Evolutionary conservation across 2,888 invertebrate genomes (phyloP).

Genomic region (Terebella lapidaria): DNA sequence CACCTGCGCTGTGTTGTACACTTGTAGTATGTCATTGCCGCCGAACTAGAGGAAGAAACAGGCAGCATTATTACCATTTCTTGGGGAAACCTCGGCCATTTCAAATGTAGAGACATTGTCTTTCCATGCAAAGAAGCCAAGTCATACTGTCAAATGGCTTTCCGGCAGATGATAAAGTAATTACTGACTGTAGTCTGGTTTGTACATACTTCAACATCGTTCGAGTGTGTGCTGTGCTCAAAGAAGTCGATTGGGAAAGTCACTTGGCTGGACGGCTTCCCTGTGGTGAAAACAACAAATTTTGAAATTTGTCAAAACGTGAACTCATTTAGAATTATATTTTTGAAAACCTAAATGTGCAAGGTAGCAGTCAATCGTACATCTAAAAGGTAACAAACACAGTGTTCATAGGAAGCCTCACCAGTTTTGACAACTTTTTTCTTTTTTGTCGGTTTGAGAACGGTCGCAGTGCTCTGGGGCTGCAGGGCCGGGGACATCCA

Average conservation of each 20-base stretch:
- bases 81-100: too few relatives aligned
- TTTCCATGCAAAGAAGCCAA: too few relatives aligned
- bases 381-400: neutral
- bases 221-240: slow-evolving; percentile 86
- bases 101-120: too few relatives aligned
- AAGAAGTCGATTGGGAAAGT: slow-evolving; percentile 94
- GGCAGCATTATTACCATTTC: too few relatives aligned
- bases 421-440: slow-evolving; percentile 60
- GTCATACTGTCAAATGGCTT: too few relatives aligned
- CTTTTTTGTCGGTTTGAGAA: slow-evolving; percentile 58
- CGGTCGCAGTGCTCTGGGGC: slow-evolving; percentile 53
- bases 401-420: slow-evolving; percentile 10
- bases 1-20: slow-evolving; percentile 88
- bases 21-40: slow-evolving; percentile 88
- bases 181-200: too few relatives aligned
- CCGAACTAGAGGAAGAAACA: slow-evolving; percentile 62
- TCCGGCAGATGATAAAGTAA: too few relatives aligned
- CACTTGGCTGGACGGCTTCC: slow-evolving; percentile 59
- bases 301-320: neutral
- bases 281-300: slow-evolving; percentile 22
- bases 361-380: too few relatives aligned
- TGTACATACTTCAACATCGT: slow-evolving; percentile 76
- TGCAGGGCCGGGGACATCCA: slow-evolving; percentile 62
- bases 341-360: too few relatives aligned
- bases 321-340: too few relatives aligned